Evolutionary conservation across 2,888 invertebrate genomes (phyloP), one percentile per base, ranked within the genome.

Genomic region (Panzeria rudis): DNA sequence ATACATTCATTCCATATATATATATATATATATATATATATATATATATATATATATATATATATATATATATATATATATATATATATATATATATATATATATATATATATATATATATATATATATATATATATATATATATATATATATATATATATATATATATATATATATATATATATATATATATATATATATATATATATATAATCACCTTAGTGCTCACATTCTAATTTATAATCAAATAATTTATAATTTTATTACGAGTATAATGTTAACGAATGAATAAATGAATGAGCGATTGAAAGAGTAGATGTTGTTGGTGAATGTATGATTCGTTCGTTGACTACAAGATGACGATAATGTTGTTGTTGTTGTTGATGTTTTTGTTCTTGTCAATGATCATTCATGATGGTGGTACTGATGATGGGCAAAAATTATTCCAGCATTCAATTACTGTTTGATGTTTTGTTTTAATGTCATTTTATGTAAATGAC

Each of bases 181-280:
- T 29, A n/a, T n/a, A n/a, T 25, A 6, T 32, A 8, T 56, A 11
- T 11, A 35, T 38, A 3, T 23, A n/a, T n/a, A n/a, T n/a, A n/a
- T n/a, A 5, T 11, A 25, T 13, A 0, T 17, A 25, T 41, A 13
- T 25, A 17, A 13, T 6, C 41, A 41, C 32, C 15, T 29, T 8
- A 15, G 1, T 32, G 13, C 44, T 32, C 23, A 23, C 47, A 44
- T 56, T 23, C 54, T 32, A 66, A 44, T 56, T 44, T 44, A 20
- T 38, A 79, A 79, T 79, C 64, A 79, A 79, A 79, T 80, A 54
- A 73, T 47, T 71, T 64, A 38, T 73, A 80, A 80, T 80, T 38
- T 56, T n/a, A 66, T 80, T 59, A 61, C 3, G 9, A 47, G 23
- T n/a, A 38, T 66, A 59, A 59, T 50, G 29, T 13, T 6, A 38